Evolutionary conservation across 2,113 vertebrate species (phyloP), one percentile per base, ranked within the genome.

Genomic region (Cisticola juncidis): DNA sequence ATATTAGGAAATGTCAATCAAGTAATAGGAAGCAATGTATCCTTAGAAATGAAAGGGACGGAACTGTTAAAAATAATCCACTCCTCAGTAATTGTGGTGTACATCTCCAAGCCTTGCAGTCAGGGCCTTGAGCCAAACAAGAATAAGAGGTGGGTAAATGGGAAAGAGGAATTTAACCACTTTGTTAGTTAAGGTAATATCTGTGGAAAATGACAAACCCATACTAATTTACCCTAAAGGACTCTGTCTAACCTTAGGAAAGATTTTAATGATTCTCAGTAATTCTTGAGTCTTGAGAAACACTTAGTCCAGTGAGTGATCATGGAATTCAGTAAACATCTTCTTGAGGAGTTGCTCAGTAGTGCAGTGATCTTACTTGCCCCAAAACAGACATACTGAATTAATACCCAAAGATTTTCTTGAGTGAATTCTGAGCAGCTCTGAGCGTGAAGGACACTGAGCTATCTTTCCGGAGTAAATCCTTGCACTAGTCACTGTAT

Each of bases 61-160:
- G 71, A 92, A 82, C 76, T 92, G 79, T 86, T 96, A 81, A 95
- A 94, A 92, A 96, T 81, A 94, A 80, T 38, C 70, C 42, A 31
- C 70, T 94, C 56, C 82, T 88, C 66, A 28, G 35, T 79, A 91
- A 82, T 71, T 68, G 89, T 53, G 57, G 45, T 2, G 5, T 42
- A 10, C 36, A 50, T 90, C 68, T 83, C 47, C 38, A 77, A 90
- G 79, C 58, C 64, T 77, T 78, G 76, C 33, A 77, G 65, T 45
- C 62, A 69, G 68, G 73, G 78, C 51, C 14, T 47, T 51, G 48
- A 93, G 80, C 87, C 87, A 93, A 69, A 10, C 18, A 36, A 31
- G 57, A 90, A 10, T 22, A 79, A 58, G 53, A 72, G 28, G 25
- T 72, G 79, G 54, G 36, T 50, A 80, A 82, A 80, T 16, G 42